These are phyloP conservation scores for Nasua narica DNA, from an alignment of 2,797 vertebrate genomes.

Conservation along the genomic window DNA sequence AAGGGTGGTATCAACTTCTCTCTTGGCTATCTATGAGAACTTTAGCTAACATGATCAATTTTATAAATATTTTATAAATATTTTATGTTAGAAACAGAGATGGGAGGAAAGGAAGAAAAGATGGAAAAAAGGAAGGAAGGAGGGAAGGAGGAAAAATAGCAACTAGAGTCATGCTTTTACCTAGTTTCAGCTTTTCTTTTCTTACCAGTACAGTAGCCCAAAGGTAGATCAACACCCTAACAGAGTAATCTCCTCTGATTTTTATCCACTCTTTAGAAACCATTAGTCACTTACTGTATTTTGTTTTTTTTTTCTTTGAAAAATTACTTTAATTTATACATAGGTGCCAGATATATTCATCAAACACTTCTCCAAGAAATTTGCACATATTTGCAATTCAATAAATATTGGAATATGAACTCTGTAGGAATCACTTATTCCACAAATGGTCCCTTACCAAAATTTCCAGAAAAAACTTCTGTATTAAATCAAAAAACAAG, in stretches of 20 bases:
- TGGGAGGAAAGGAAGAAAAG: neutral
- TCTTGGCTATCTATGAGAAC: neutral
- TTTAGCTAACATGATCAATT: neutral
- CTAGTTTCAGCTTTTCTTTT: neutral
- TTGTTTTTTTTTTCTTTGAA: neutral
- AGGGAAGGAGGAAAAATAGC: neutral
- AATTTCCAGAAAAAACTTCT: conserved; percentile 35
- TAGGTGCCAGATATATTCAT: neutral
- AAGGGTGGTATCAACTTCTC: neutral
- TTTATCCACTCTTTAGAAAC: neutral
- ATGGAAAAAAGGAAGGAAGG: neutral
- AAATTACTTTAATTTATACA: neutral
- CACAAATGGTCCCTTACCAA: neutral
- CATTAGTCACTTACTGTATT: neutral
- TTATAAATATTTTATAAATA: neutral
- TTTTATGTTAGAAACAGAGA: neutral
- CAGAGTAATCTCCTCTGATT: neutral
- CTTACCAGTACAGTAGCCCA: neutral
- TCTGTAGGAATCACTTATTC: neutral
- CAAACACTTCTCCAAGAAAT: neutral
- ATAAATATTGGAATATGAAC: neutral
- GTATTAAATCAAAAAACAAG: conserved; percentile 30
- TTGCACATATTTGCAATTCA: neutral
- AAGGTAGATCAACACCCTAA: neutral
- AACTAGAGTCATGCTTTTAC: neutral